Base-by-base conservation (phyloP, 2,888 invertebrate genomes). In the Ernsta delagoae region DNA sequence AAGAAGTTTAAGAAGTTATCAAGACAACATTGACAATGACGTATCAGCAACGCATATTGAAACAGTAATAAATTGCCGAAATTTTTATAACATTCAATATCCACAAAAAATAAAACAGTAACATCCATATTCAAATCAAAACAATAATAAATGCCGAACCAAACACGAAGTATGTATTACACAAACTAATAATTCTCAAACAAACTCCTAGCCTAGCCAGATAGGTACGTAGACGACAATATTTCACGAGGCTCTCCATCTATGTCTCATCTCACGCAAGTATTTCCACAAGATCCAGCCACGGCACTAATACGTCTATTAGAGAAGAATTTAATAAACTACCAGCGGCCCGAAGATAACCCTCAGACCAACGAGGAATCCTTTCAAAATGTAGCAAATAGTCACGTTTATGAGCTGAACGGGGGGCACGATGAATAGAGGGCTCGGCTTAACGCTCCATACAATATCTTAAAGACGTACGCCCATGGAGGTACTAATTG, bases 401-500 rank as follows among this genome's bases (percentile, higher is more conserved):
- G 74, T 74, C 75, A 73, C 73, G 71, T 75, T 79, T 79, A 81
- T 81, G 76, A 77, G 77, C 77, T 73, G 73, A 70, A 68, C 71
- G 74, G 56, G 48, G 61, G 60, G 65, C 71, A 71, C 74, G 74
- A 77, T 81, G 77, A 80, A 80, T 78, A 71, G 72, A 69, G n/a
- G 41, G 59, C 54, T 60, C 65, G 56, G 59, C 62, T 71, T 61
- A 70, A 71, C 61, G 73, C 74, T 69, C 75, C 77, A 76, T 76
- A 78, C 78, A 78, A 80, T 80, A 81, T 80, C 83, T 82, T 81
- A 83, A 80, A 84, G 83, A 80, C 79, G 75, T 78, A 78, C 79
- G 76, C 78, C 78, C 70, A 78, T 79, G 83, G 83, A 80, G 82
- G 83, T 80, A 83, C 88, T 90, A 90, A 91, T 90, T 89, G 88